Conservation (phyloP, 2,888 invertebrate species). For the Callimorpha dominula region DNA sequence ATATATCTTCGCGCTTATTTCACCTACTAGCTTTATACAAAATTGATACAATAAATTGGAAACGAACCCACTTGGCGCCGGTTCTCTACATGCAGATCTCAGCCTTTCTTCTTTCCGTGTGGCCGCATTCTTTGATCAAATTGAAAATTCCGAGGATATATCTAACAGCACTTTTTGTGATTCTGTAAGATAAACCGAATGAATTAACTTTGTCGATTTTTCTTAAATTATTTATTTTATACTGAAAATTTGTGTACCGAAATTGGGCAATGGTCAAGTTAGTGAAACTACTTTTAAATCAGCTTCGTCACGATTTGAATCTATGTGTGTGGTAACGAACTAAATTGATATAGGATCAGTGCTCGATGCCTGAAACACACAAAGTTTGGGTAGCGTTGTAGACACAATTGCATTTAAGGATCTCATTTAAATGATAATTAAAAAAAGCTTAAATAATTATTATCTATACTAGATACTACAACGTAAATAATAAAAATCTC, state of each 20-base stretch:
- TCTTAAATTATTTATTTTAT: neutral
- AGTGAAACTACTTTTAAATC: no score
- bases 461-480: no score
- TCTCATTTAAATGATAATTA: no score
- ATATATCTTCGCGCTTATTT: slow-evolving; percentile 48
- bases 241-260: neutral
- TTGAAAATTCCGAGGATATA: slow-evolving; percentile 76
- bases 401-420: no score
- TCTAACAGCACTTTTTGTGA: slow-evolving; percentile 46
- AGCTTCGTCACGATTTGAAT: no score
- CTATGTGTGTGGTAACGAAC: no score
- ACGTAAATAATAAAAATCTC: neutral
- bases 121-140: slow-evolving; percentile 72
- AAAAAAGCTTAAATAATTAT: no score
- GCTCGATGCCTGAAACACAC: no score
- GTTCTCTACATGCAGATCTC: slow-evolving; percentile 72
- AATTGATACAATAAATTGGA: slow-evolving; percentile 76
- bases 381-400: no score
- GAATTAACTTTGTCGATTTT: slow-evolving; percentile 7
- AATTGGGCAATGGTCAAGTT: neutral
- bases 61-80: slow-evolving; percentile 58
- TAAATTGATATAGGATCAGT: no score
- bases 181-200: slow-evolving; percentile 28
- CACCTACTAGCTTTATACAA: slow-evolving; percentile 59
- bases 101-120: slow-evolving; percentile 68